Conservation (phyloP, 1,140 invertebrate genomes). For the Pseudomyrmex gracilis region DNA sequence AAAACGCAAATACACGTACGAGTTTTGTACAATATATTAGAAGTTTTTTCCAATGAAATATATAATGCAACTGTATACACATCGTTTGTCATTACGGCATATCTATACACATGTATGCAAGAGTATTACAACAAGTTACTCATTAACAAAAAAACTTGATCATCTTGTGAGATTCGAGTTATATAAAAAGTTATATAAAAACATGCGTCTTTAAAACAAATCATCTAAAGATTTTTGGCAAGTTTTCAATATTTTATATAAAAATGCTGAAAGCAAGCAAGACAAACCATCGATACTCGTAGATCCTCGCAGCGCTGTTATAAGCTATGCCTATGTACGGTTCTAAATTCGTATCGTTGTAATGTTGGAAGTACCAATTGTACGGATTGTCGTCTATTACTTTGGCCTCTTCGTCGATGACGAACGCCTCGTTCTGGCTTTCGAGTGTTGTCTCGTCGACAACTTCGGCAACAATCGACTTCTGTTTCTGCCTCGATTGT, state of each 20-base stretch:
- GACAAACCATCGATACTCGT: conserved; percentile 53
- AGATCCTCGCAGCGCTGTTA: conserved; percentile 59
- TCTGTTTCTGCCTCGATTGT: conserved; percentile 59
- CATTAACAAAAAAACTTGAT: conserved; percentile 27
- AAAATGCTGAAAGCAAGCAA: conserved; percentile 46
- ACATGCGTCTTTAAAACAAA: neutral
- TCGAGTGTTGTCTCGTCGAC: conserved; percentile 34
- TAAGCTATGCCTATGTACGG: conserved; percentile 87
- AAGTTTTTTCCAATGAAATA: neutral
- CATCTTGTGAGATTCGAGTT: neutral
- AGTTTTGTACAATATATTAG: conserved; percentile 1
- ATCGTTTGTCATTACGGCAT: conserved; percentile 2
- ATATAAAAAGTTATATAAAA: neutral
- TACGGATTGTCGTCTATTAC: conserved; percentile 85
- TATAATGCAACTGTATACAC: conserved; percentile 1
- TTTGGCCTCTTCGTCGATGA: conserved; percentile 68
- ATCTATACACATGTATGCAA: conserved; percentile 27
- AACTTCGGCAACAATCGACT: conserved; percentile 51
- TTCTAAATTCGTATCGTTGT: conserved; percentile 90
- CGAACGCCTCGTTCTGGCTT: conserved; percentile 30
- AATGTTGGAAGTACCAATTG: conserved; percentile 93
- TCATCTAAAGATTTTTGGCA: neutral
- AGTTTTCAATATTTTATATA: neutral
- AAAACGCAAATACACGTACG: neutral
- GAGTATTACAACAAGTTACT: conserved; percentile 4